A percentile compares a stretch with the other conserved stretches of the same genome.
Evolutionary conservation across 2,797 vertebrate species (phyloP).

Genomic region (Echeneis naucrates): DNA sequence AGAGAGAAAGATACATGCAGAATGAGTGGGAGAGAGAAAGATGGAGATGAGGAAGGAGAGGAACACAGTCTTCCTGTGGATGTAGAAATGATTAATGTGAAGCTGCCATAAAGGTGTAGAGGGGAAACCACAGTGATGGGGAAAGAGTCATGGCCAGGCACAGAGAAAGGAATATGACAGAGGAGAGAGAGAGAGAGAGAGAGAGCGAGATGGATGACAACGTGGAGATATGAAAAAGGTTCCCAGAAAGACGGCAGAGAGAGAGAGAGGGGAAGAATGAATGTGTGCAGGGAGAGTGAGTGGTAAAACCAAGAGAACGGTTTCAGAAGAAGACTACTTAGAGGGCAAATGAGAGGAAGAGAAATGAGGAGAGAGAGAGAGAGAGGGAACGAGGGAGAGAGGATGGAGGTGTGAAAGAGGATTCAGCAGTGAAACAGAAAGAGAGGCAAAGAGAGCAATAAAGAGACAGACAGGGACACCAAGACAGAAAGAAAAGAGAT

Average conservation of each 20-base stretch:
- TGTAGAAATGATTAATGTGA: conserved; percentile 85
- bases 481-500: conserved; percentile 30
- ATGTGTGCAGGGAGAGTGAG: conserved; percentile 26
- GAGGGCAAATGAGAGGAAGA: conserved; percentile 31
- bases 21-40: conserved; percentile 49
- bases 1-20: conserved; percentile 30
- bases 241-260: conserved; percentile 41
- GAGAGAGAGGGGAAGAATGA: conserved; percentile 36
- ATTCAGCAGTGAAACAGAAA: conserved; percentile 42
- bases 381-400: conserved; percentile 26
- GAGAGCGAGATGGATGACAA: conserved; percentile 34
- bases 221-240: conserved; percentile 47
- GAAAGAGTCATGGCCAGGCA: conserved; percentile 75
- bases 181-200: conserved; percentile 14
- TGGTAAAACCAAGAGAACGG: conserved; percentile 50
- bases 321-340: conserved; percentile 59
- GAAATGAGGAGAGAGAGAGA: conserved; percentile 1
- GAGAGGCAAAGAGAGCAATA: conserved; percentile 22
- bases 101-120: conserved; percentile 81
- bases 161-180: conserved; percentile 67
- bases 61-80: conserved; percentile 66
- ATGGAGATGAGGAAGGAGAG: conserved; percentile 44
- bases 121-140: conserved; percentile 75
- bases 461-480: conserved; percentile 29
- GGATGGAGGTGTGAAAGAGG: conserved; percentile 51